phyloP scores from a whole-genome alignment of 2,113 vertebrate species.

The Cacatua alba region DNA sequence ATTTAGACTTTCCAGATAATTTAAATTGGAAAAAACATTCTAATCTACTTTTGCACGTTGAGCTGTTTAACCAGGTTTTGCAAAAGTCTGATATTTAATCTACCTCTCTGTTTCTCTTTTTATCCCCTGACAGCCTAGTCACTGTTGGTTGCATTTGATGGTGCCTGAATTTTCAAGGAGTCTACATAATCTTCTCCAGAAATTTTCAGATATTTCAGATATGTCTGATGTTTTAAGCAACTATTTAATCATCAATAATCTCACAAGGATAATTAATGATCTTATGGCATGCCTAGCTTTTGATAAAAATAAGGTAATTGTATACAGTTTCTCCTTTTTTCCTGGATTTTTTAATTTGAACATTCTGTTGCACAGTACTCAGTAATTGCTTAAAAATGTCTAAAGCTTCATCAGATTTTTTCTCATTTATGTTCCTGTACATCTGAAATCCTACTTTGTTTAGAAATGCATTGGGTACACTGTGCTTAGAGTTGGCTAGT shows the following conservation, averaged over 20 bases:
- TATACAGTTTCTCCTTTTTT: not conserved
- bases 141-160: conserved; percentile 82
- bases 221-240: conserved; percentile 80
- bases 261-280: conserved; percentile 79
- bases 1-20: conserved; percentile 12
- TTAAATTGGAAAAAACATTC: not conserved
- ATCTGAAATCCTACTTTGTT: conserved; percentile 5
- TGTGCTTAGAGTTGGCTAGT: not conserved
- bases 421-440: not conserved
- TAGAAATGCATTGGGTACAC: not conserved
- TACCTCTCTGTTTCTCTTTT: conserved; percentile 40
- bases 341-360: not conserved
- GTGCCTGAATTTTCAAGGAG: conserved; percentile 77
- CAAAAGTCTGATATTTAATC: conserved; percentile 31
- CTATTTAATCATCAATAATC: conserved; percentile 82
- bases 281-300: conserved; percentile 73
- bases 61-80: conserved; percentile 31
- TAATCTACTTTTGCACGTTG: conserved; percentile 28
- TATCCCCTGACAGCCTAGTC: conserved; percentile 73
- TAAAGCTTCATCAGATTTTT: not conserved
- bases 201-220: conserved; percentile 78
- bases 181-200: conserved; percentile 77
- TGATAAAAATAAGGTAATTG: conserved; percentile 74
- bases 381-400: not conserved
- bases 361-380: not conserved